phyloP scores from a whole-genome alignment of 2,888 invertebrate species.

The Chymomyza fuscimana region DNA sequence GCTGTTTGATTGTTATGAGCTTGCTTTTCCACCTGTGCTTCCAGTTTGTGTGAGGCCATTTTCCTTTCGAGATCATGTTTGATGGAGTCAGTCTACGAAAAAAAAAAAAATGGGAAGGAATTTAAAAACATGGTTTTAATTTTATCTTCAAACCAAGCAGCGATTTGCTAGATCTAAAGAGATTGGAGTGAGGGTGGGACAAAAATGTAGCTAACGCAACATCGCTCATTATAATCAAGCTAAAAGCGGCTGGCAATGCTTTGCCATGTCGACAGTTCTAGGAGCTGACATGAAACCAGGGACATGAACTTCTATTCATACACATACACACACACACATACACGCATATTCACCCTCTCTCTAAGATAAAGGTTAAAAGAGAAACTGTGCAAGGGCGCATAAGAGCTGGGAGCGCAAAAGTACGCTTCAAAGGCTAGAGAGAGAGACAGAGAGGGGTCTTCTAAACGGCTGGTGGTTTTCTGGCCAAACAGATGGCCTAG shows the following conservation, averaged over 20 bases:
- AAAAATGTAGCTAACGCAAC: neutral
- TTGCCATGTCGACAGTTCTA: constrained; percentile 16
- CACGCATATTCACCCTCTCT: neutral
- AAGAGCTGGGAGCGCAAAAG: neutral
- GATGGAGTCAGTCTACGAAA: constrained; percentile 86
- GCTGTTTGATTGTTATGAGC: constrained; percentile 87
- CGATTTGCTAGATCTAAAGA: too few species aligned
- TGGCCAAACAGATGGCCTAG: constrained; percentile 32
- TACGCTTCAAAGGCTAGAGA: neutral
- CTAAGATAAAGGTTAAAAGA: constrained; percentile 1
- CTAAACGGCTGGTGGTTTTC: neutral
- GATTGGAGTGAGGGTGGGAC: neutral
- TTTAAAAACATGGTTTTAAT: constrained; percentile 7
- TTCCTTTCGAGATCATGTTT: constrained; percentile 87
- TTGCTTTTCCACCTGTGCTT: constrained; percentile 88
- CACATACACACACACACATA: neutral
- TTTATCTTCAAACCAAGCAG: too few species aligned
- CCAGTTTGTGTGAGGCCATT: constrained; percentile 85
- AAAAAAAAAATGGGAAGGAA: constrained; percentile 10
- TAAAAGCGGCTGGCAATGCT: constrained; percentile 4
- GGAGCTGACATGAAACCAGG: neutral
- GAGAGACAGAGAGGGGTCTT: neutral
- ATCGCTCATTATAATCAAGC: constrained; percentile 6
- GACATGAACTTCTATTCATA: constrained; percentile 8
- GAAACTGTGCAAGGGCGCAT: neutral